Percentiles rank a stretch among this genome's conserved stretches.
These are phyloP conservation scores for Coregonus sp. DNA, from an alignment of 2,797 vertebrate species.

Conservation along the genomic window DNA sequence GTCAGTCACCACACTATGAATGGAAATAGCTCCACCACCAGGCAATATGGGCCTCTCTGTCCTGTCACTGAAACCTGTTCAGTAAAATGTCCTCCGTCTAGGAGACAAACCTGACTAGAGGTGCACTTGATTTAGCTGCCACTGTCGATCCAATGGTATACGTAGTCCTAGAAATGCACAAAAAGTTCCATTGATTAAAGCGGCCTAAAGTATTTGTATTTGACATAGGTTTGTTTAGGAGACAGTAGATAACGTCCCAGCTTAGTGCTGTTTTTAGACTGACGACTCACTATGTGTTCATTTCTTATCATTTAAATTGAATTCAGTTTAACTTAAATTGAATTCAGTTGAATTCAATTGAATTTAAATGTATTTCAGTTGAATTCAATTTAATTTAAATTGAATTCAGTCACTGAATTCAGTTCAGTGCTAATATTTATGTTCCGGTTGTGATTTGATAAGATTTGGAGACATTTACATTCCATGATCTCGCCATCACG, in stretches of 20 bases:
- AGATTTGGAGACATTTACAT: background rate
- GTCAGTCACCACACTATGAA: conserved; percentile 24
- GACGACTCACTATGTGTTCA: conserved; percentile 10
- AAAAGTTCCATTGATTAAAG: too few species aligned
- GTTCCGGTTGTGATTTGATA: conserved; percentile 12
- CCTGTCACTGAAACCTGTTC: conserved; percentile 52
- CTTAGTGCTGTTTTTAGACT: conserved; percentile 6
- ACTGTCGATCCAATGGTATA: too few species aligned
- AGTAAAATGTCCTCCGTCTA: conserved; percentile 25
- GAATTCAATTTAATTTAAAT: conserved; percentile 22
- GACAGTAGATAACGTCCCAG: background rate
- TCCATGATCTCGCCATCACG: too few species aligned
- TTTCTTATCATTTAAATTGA: conserved; percentile 25
- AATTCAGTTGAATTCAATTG: too few species aligned
- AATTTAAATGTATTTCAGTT: too few species aligned
- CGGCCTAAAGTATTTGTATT: too few species aligned
- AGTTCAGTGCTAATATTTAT: conserved; percentile 6
- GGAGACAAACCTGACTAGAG: background rate
- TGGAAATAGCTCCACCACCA: conserved; percentile 31
- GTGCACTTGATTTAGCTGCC: too few species aligned
- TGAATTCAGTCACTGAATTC: conserved; percentile 52
- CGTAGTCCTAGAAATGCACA: too few species aligned
- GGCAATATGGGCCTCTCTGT: conserved; percentile 30
- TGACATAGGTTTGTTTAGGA: conserved; percentile 2
- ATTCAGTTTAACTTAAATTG: too few species aligned